A percentile compares a stretch with the other conserved stretches of the same genome.
phyloP scores from a whole-genome alignment of 35 echinoderm and acorn worm genomes.

The Amphiura filiformis region DNA sequence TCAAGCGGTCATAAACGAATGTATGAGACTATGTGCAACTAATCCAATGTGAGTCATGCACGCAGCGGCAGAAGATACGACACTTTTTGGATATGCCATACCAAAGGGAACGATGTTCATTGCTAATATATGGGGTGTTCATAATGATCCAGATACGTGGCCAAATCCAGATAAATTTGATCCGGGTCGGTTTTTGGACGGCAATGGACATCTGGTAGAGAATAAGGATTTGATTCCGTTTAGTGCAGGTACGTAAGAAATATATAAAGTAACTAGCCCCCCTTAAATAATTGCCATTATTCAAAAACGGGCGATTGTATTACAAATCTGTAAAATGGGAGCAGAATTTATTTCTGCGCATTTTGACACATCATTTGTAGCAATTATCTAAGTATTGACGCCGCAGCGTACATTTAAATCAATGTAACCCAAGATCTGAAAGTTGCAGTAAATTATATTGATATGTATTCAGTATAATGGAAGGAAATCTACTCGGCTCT shows the following conservation, averaged over 20 bases:
- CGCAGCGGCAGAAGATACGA: conserved; percentile 14
- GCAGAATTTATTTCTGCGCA: too few relatives aligned
- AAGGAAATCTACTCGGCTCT: too few relatives aligned
- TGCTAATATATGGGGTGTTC: conserved; percentile 29
- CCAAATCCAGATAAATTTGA: conserved; percentile 41
- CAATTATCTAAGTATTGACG: too few relatives aligned
- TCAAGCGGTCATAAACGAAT: conserved; percentile 47
- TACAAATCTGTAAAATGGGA: too few relatives aligned
- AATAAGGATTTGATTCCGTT: conserved; percentile 39
- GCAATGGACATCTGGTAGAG: conserved; percentile 14
- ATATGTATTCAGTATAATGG: too few relatives aligned
- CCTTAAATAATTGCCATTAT: too few relatives aligned
- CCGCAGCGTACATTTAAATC: too few relatives aligned
- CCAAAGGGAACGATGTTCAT: conserved; percentile 44
- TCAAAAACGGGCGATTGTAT: too few relatives aligned
- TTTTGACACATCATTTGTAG: too few relatives aligned
- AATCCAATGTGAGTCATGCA: conserved; percentile 57
- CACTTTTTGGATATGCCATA: conserved; percentile 32
- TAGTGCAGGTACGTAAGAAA: conserved; percentile 28
- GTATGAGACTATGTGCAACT: conserved; percentile 14
- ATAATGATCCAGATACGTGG: conserved; percentile 19
- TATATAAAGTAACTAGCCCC: too few relatives aligned
- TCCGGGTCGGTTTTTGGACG: conserved; percentile 58
- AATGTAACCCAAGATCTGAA: too few relatives aligned
- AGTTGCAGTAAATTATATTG: too few relatives aligned